Percentiles rank a stretch among this genome's conserved stretches.
phyloP scores from a whole-genome alignment of 2,797 vertebrate genomes.

The Ptychadena robeensis region DNA sequence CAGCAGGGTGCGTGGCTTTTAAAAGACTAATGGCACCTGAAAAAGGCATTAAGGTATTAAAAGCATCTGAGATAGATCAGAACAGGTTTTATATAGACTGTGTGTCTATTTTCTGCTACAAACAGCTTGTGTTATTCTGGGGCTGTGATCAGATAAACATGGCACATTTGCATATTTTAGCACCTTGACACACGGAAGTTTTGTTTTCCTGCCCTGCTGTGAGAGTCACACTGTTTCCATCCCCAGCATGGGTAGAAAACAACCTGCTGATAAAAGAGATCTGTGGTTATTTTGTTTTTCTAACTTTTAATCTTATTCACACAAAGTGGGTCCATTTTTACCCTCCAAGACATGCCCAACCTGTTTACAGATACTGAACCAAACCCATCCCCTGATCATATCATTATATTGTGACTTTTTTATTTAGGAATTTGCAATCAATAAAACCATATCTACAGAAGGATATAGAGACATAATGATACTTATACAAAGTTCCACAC shows the following conservation, averaged over 20 bases:
- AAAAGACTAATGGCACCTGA: background rate
- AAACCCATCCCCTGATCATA: no score
- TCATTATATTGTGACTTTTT: no score
- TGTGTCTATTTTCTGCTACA: background rate
- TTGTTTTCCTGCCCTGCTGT: background rate
- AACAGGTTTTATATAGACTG: background rate
- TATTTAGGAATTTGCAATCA: no score
- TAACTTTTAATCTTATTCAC: no score
- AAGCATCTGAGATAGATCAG: background rate
- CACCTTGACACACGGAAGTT: background rate
- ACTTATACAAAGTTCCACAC: no score
- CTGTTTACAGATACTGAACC: no score
- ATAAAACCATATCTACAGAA: no score
- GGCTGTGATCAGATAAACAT: slow-evolving; percentile 4
- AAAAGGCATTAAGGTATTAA: background rate
- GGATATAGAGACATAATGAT: no score
- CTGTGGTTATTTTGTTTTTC: background rate
- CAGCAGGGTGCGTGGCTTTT: no score
- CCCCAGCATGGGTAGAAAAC: background rate
- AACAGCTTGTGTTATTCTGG: background rate
- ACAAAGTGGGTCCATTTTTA: no score
- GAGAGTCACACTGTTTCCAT: background rate
- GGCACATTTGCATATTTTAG: slow-evolving; percentile 2
- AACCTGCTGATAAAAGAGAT: background rate
- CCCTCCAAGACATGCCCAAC: no score